Conservation (phyloP, 2,797 vertebrate species). For the Chanos chanos region DNA sequence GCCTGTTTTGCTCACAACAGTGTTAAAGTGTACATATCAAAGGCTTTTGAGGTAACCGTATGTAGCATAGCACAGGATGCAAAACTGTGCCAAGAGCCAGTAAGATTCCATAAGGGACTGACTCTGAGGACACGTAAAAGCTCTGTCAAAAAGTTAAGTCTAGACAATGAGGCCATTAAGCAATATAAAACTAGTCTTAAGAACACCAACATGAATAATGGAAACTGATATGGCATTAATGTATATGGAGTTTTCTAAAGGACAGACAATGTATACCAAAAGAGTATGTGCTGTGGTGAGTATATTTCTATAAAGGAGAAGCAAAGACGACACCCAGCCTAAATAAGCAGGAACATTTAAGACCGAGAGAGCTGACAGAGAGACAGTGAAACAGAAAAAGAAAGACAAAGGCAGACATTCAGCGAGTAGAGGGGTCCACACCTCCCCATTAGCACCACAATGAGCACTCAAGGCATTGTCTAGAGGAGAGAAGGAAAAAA, state of each 20-base stretch:
- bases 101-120: slow-evolving; percentile 28
- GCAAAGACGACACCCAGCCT: not conserved
- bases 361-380: not conserved
- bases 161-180: too few relatives aligned
- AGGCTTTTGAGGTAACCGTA: slow-evolving; percentile 18
- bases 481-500: slow-evolving; percentile 19
- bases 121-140: slow-evolving; percentile 46
- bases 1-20: too few relatives aligned
- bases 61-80: slow-evolving; percentile 1
- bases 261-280: too few relatives aligned
- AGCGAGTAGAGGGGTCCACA: slow-evolving; percentile 1
- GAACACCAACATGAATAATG: too few relatives aligned
- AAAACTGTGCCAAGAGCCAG: slow-evolving; percentile 20
- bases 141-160: not conserved
- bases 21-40: too few relatives aligned
- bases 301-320: not conserved
- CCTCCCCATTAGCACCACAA: slow-evolving; percentile 49
- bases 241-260: not conserved
- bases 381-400: slow-evolving; percentile 10
- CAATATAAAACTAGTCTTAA: too few relatives aligned
- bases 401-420: slow-evolving; percentile 10
- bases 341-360: not conserved
- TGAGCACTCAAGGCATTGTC: slow-evolving; percentile 41
- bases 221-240: not conserved
- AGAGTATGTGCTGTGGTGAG: not conserved